A percentile compares a stretch with the other conserved stretches of the same genome.
Conservation (phyloP, 2,888 invertebrate genomes). For the Ecliptopera silaceata region DNA sequence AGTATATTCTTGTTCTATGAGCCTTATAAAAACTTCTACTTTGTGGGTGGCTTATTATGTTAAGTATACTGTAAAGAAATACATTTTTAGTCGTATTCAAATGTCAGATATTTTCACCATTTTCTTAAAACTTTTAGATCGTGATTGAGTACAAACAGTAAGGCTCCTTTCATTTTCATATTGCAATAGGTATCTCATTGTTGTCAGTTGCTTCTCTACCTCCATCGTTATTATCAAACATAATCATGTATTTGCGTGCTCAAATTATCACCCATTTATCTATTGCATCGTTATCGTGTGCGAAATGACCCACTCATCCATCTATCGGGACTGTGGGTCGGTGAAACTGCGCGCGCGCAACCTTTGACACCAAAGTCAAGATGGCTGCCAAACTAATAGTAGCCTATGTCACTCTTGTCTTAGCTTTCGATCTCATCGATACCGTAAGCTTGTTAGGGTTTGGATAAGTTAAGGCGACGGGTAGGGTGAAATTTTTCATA, state of each 20-base stretch:
- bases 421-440: not conserved
- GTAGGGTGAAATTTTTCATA: too few species aligned
- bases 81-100: too few species aligned
- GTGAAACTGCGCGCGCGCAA: constrained; percentile 70
- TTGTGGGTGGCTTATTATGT: too few species aligned
- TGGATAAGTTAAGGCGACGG: too few species aligned
- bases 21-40: too few species aligned
- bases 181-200: constrained; percentile 16
- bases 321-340: constrained; percentile 55
- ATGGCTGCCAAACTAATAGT: constrained; percentile 71
- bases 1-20: too few species aligned
- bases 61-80: too few species aligned
- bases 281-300: constrained; percentile 51
- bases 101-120: too few species aligned
- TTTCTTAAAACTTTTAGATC: too few species aligned
- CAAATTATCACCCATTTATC: constrained; percentile 57
- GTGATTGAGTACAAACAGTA: not conserved
- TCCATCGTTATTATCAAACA: constrained; percentile 40
- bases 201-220: constrained; percentile 14
- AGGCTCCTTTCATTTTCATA: not conserved
- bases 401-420: constrained; percentile 10
- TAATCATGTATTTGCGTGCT: constrained; percentile 40
- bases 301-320: constrained; percentile 66
- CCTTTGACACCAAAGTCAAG: constrained; percentile 73
- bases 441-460: not conserved